phyloP scores from a whole-genome alignment of 2,113 vertebrate genomes.

The Malurus cyaneus region DNA sequence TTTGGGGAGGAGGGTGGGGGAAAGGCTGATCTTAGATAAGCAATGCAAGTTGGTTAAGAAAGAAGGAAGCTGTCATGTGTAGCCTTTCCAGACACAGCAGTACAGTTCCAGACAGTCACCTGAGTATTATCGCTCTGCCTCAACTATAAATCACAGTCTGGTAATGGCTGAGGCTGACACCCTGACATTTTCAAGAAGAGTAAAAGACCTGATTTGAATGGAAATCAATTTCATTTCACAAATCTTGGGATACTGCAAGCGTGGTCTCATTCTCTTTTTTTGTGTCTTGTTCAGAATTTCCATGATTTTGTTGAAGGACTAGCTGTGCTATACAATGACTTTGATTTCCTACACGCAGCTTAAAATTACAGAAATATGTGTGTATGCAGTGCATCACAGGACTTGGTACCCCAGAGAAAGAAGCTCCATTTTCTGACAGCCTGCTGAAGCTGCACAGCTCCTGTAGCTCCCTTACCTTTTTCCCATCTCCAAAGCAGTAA shows the following conservation, averaged over 20 bases:
- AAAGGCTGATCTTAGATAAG: slow-evolving; percentile 41
- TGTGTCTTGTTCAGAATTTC: slow-evolving; percentile 24
- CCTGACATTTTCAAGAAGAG: slow-evolving; percentile 78
- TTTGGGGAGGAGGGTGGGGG: not conserved
- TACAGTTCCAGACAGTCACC: slow-evolving; percentile 85
- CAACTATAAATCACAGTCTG: slow-evolving; percentile 73
- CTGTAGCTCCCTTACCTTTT: not conserved
- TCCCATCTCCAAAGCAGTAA: not conserved
- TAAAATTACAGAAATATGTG: not conserved
- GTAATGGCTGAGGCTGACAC: slow-evolving; percentile 73
- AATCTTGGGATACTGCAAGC: slow-evolving; percentile 50
- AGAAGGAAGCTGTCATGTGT: slow-evolving; percentile 61
- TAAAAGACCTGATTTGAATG: slow-evolving; percentile 77
- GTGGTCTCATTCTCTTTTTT: not conserved
- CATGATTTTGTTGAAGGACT: slow-evolving; percentile 18
- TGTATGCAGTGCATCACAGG: not conserved
- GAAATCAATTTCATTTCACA: slow-evolving; percentile 79
- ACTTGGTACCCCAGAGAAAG: not conserved
- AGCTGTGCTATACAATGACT: not conserved
- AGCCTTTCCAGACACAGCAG: slow-evolving; percentile 79
- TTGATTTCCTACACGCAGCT: not conserved
- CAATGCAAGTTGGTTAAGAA: slow-evolving; percentile 55
- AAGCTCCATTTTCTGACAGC: not conserved
- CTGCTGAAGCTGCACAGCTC: not conserved
- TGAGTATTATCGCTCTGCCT: slow-evolving; percentile 78